A percentile compares a stretch with the other conserved stretches of the same genome.
Conservation (phyloP, 2,113 vertebrate species). For the Prionailurus viverrinus region DNA sequence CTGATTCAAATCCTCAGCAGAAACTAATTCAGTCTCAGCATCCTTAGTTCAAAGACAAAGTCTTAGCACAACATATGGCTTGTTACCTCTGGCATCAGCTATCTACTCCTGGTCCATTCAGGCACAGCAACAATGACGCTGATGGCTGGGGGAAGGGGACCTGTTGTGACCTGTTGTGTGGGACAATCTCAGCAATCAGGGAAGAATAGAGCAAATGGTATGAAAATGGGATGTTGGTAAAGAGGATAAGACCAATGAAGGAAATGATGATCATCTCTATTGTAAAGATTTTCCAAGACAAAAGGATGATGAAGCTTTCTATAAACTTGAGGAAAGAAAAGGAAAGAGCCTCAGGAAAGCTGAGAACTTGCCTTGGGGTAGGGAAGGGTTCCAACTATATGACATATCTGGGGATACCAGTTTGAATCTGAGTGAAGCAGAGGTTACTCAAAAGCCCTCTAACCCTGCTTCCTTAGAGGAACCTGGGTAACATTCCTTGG, state of each 20-base stretch:
- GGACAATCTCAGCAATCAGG: background rate
- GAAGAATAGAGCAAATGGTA: background rate
- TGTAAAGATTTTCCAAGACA: background rate
- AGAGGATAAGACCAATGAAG: background rate
- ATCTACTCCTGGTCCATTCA: background rate
- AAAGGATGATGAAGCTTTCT: background rate
- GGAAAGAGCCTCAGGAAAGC: background rate
- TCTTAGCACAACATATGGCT: background rate
- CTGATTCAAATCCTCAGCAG: background rate
- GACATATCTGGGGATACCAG: background rate
- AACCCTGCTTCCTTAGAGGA: background rate
- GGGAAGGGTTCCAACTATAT: background rate
- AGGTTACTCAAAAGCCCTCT: background rate
- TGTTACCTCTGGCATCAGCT: background rate
- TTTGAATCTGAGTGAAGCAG: background rate
- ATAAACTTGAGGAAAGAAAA: background rate
- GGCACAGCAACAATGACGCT: background rate
- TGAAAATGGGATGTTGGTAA: background rate
- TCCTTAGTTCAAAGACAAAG: constrained; percentile 9
- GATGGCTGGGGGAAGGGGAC: background rate
- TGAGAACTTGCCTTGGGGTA: background rate
- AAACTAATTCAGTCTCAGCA: background rate
- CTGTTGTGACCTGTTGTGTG: background rate
- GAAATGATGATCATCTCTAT: background rate
- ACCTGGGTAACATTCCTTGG: no score